Percentiles rank a stretch among this genome's conserved stretches.
Conservation (phyloP, 2,888 invertebrate species). For the Megastigmus dorsalis region DNA sequence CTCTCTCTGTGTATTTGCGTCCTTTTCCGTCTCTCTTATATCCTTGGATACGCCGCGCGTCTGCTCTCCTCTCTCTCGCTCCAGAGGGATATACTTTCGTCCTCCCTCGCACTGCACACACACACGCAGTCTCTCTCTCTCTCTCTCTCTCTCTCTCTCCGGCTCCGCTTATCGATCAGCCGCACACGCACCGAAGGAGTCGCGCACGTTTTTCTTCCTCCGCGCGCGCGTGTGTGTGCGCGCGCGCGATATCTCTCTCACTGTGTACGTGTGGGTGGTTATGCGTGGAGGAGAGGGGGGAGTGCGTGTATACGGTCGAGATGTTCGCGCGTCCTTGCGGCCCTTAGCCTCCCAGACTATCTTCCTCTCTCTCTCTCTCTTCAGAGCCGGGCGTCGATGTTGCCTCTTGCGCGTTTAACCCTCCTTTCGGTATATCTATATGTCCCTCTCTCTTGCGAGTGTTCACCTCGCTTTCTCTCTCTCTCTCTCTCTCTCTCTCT, state of each 20-base stretch:
- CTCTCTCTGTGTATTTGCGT: background rate
- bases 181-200: conserved; percentile 20
- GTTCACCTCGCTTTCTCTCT: background rate
- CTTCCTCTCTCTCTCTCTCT: background rate
- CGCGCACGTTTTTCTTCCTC: conserved; percentile 27
- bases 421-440: background rate
- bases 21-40: background rate
- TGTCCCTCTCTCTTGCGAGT: background rate
- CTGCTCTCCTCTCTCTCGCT: background rate
- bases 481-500: conserved; percentile 18
- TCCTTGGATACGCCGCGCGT: too few species aligned
- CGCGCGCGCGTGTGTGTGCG: background rate
- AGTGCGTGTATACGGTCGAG: too few species aligned
- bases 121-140: background rate
- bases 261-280: background rate
- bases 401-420: conserved; percentile 20
- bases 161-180: conserved; percentile 44
- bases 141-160: conserved; percentile 1
- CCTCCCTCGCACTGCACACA: background rate
- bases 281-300: background rate
- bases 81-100: background rate
- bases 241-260: background rate
- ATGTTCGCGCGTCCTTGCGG: conserved; percentile 11
- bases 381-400: background rate
- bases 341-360: conserved; percentile 36